Conservation (phyloP, 2,888 invertebrate genomes). For the Zaprionus lineosus region DNA sequence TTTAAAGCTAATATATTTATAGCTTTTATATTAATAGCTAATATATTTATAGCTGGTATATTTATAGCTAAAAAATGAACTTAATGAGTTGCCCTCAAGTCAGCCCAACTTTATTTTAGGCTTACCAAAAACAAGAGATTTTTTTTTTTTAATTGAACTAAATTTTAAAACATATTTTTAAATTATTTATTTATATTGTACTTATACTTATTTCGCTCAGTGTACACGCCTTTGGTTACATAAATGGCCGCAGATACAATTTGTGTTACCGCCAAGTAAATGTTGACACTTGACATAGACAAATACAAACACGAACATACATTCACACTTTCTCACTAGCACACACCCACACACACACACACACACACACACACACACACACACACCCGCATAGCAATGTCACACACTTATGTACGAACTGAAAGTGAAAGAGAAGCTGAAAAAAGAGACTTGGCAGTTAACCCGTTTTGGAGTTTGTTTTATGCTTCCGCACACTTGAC, state of each 20-base stretch:
- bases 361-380: constrained; percentile 13
- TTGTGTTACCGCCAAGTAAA: constrained; percentile 76
- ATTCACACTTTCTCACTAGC: too few relatives aligned
- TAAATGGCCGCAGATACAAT: constrained; percentile 74
- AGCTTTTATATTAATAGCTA: too few relatives aligned
- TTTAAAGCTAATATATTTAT: too few relatives aligned
- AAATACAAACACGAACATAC: too few relatives aligned
- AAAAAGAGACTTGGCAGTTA: constrained; percentile 48
- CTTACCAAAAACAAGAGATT: too few relatives aligned
- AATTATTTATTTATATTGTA: constrained; percentile 7
- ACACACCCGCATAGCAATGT: constrained; percentile 1
- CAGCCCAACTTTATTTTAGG: too few relatives aligned
- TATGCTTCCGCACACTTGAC: constrained; percentile 76
- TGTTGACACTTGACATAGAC: constrained; percentile 75
- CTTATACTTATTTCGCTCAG: constrained; percentile 20
- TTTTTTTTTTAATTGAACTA: too few relatives aligned
- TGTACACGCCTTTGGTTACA: constrained; percentile 30
- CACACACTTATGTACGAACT: neutral
- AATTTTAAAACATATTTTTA: too few relatives aligned
- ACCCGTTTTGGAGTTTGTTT: constrained; percentile 75
- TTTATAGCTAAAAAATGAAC: too few relatives aligned
- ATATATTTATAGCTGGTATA: too few relatives aligned
- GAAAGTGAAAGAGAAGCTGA: constrained; percentile 3
- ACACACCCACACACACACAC: constrained; percentile 48
- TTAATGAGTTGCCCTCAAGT: too few relatives aligned